Conservation (phyloP, 2,888 invertebrate genomes). For the Chrysolina haemoptera region DNA sequence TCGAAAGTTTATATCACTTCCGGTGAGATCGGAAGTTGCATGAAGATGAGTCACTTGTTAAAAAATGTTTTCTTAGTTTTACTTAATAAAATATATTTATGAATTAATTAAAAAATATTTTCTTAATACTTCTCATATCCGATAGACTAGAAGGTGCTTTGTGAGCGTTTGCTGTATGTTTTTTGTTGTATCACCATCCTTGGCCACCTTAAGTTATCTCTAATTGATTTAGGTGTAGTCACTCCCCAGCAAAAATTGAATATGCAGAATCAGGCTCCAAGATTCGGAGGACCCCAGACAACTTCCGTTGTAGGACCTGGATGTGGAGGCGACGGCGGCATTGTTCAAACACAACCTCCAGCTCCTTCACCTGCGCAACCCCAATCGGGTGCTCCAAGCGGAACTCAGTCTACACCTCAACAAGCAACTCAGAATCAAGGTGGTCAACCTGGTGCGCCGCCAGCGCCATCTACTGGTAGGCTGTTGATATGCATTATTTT, state of each 20-base stretch:
- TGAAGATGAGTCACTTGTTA: too few species aligned
- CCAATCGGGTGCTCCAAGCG: slow-evolving; percentile 80
- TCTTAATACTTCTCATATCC: too few species aligned
- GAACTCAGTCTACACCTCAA: slow-evolving; percentile 74
- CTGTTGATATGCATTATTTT: slow-evolving; percentile 16
- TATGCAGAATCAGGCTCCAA: slow-evolving; percentile 50
- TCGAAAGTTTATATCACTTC: too few species aligned
- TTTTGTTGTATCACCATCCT: neutral
- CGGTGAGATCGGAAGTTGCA: too few species aligned
- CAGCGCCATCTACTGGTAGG: slow-evolving; percentile 69
- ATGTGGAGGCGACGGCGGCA: slow-evolving; percentile 75
- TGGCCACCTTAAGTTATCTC: neutral
- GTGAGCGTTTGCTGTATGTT: too few species aligned
- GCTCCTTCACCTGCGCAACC: slow-evolving; percentile 85
- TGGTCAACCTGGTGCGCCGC: slow-evolving; percentile 56
- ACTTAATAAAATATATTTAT: too few species aligned
- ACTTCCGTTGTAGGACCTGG: slow-evolving; percentile 69
- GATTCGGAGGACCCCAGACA: slow-evolving; percentile 67
- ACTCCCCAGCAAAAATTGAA: slow-evolving; percentile 72
- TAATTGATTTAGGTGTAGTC: slow-evolving; percentile 68
- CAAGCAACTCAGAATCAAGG: slow-evolving; percentile 70
- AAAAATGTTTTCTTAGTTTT: too few species aligned
- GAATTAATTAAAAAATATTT: too few species aligned
- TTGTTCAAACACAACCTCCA: slow-evolving; percentile 83
- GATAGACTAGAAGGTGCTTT: too few species aligned